Percentiles rank a stretch among this genome's conserved stretches.
These are phyloP conservation scores for Macaria notata DNA, from an alignment of 2,888 invertebrate genomes.

Conservation along the genomic window DNA sequence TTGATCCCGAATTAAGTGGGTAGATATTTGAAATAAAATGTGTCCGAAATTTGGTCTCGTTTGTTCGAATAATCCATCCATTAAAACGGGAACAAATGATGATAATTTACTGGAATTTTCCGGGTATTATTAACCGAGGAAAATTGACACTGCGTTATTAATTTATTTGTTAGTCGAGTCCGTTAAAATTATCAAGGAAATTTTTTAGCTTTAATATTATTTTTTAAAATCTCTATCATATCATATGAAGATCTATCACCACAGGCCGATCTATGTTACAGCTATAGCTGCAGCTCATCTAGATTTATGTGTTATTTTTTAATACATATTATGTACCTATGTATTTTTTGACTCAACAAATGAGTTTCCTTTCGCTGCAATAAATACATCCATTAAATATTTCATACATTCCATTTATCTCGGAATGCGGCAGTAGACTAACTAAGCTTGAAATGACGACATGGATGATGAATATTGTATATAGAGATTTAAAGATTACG, in stretches of 20 bases:
- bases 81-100: constrained; percentile 2
- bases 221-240: background rate
- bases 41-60: constrained; percentile 15
- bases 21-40: constrained; percentile 40
- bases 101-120: background rate
- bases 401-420: constrained; percentile 1
- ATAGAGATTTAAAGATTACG: constrained; percentile 42
- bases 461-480: constrained; percentile 37
- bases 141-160: too few species aligned
- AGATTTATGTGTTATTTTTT: too few species aligned
- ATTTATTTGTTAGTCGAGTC: background rate
- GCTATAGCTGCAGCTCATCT: too few species aligned
- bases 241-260: background rate
- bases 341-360: too few species aligned
- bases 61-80: constrained; percentile 13
- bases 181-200: too few species aligned
- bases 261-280: background rate
- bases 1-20: constrained; percentile 51
- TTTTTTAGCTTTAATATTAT: background rate
- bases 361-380: too few species aligned
- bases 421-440: constrained; percentile 48
- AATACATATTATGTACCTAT: too few species aligned
- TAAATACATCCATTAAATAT: constrained; percentile 4
- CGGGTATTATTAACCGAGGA: background rate
- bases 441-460: constrained; percentile 38